Evolutionary conservation across 1,140 invertebrate genomes (phyloP), one percentile per base, ranked within the genome.

Genomic region (Drosophila setifemur): DNA sequence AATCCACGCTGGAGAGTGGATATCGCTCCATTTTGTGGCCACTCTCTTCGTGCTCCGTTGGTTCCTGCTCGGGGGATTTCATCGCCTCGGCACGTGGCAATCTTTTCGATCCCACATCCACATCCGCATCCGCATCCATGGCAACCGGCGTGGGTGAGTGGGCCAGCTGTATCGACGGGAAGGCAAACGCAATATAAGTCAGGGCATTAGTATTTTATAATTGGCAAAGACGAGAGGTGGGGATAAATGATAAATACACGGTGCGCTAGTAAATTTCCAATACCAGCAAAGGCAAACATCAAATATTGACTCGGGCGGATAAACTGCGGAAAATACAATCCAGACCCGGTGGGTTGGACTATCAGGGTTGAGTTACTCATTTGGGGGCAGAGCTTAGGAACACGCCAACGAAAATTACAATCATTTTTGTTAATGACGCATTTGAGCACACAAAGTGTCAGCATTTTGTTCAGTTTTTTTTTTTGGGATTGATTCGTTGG

Each of bases 1-100:
- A 98, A 67, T 98, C 96, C 60, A 97, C 95, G 9, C 93, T 93
- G 11, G 95, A 94, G 33, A 98, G 93, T 19, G 95, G 94, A 83
- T 96, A 95, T 42, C 93, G 68, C 70, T 88, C 67, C 43, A 67
- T 88, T 12, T 71, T 42, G 81, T 78, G 70, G 1, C 52, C 61
- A 1, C 37, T 60, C 8, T 60, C 64, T 9, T 79, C 63, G 33
- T 33, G 37, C 23, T 29, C 63, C 54, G 21, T 39, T 3, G 29
- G 16, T 14, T 52, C 29, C 1, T 55, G 9, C 18, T 37, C 61
- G 5, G 3, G 16, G 29, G 57, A 61, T 16, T 57, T 53, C 0
- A 79, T 47, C 12, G 47, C 19, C 11, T 74, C 76, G 12, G 70
- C 43, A 25, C 50, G 33, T 18, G 76, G 64, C 57, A 37, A 21